These are phyloP conservation scores for Cotesia typhae DNA, from an alignment of 1,140 invertebrate genomes.

Conservation along the genomic window DNA sequence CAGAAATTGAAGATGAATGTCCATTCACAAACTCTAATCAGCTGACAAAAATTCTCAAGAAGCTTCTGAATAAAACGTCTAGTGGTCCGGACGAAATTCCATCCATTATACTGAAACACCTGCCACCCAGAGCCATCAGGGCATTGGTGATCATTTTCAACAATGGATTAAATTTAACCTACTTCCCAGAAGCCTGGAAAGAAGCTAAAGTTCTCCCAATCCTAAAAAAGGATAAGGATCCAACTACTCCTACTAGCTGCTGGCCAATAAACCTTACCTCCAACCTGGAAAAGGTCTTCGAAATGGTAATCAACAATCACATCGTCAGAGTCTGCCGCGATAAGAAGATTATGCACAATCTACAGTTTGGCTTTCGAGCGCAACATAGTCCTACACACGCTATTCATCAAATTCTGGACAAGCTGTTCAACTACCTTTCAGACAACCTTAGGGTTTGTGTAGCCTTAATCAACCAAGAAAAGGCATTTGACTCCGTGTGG, in stretches of 20 bases:
- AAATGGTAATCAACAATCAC: constrained; percentile 16
- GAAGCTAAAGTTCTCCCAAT: constrained; percentile 40
- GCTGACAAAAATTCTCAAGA: too few relatives aligned
- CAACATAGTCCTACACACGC: neutral
- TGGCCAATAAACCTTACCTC: constrained; percentile 42
- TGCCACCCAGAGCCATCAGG: too few relatives aligned
- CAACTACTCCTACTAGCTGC: constrained; percentile 27
- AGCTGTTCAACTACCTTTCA: neutral
- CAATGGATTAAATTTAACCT: constrained; percentile 30
- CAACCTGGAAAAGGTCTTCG: constrained; percentile 42
- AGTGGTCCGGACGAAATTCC: too few relatives aligned
- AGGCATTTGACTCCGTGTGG: constrained; percentile 29
- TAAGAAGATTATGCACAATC: neutral
- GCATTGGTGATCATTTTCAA: constrained; percentile 19
- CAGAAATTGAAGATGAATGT: too few relatives aligned
- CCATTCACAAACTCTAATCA: too few relatives aligned
- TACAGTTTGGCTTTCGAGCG: neutral
- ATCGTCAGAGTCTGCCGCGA: constrained; percentile 17
- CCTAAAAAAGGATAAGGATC: constrained; percentile 38
- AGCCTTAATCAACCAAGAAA: neutral
- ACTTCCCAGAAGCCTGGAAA: constrained; percentile 42
- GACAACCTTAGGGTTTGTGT: neutral
- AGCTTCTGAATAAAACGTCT: too few relatives aligned
- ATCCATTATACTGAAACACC: too few relatives aligned
- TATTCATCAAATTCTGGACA: neutral